Base-by-base conservation (phyloP, 2,113 vertebrate species). In the Barbus barbus region DNA sequence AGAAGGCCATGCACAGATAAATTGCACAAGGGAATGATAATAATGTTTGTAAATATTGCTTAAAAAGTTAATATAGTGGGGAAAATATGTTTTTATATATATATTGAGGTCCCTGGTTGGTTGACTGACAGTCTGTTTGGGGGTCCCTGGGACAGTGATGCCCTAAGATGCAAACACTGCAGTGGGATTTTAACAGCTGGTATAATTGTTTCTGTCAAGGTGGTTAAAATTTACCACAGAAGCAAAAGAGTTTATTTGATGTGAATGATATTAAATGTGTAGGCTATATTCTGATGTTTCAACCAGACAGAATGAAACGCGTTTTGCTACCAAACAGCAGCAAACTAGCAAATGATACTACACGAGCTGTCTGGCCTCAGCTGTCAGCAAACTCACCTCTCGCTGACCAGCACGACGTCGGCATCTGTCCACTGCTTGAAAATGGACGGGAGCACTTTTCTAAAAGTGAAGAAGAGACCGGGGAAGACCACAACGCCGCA, bases 401-500 rank as follows among this genome's bases (percentile, higher is more conserved):
- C 94, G 88, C 94, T 95, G 90, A 95, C 94, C 86, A 95, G 92
- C 63, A 95, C 94, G 89, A 94, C 94, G 86, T 95, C 94, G 69
- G 94, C 94, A 91, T 95, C 93, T 84, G 86, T 94, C 94, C 94
- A 95, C 82, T 80, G 89, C 79, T 82, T 89, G 87, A 94, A 95
- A 83, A 94, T 87, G 76, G 88, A 73, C 80, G 93, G 92, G 76
- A 95, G 91, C 28, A 93, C 86, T 83, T 90, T 94, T 88, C 92
- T 90, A 74, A 94, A 92, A 88, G 90, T 89, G 89, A 93, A 76
- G 89, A 95, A 95, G 63, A 95, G 90, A 85, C 93, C 93, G 86
- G 94, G 94, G 85, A 95, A 95, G 89, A 95, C 87, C 89, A 95
- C 90, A 84, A 90, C 91, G 76, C 94, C 94, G 88, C 92, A 93